A percentile compares a stretch with the other conserved stretches of the same genome.
Evolutionary conservation across 1,140 invertebrate species (phyloP).

Genomic region (Rhyzopertha dominica): DNA sequence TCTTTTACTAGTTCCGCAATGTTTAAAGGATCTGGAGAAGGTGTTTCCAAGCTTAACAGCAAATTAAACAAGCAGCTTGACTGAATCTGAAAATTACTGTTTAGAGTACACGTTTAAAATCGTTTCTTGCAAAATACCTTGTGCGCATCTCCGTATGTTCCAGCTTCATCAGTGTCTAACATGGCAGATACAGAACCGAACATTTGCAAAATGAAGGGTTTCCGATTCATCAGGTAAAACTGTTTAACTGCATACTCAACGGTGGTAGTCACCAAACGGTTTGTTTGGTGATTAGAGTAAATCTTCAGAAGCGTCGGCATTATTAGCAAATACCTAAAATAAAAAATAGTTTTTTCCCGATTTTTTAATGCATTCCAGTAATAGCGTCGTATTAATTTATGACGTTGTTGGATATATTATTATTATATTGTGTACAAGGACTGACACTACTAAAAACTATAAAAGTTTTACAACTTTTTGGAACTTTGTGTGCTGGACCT

Average conservation of each 20-base stretch:
- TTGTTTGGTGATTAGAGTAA: conserved; percentile 97
- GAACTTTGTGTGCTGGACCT: too few relatives aligned
- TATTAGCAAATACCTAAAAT: conserved; percentile 82
- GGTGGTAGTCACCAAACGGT: conserved; percentile 88
- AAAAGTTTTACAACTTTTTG: too few relatives aligned
- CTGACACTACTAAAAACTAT: too few relatives aligned
- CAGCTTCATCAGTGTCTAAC: conserved; percentile 86
- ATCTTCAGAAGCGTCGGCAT: conserved; percentile 96
- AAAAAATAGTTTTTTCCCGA: too few relatives aligned
- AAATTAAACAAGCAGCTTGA: conserved; percentile 86
- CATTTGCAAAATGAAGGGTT: conserved; percentile 98
- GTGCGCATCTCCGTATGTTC: conserved; percentile 81
- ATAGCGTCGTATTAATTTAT: too few relatives aligned
- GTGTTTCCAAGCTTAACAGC: conserved; percentile 86
- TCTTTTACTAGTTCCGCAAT: conserved; percentile 94
- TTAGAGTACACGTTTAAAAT: conserved; percentile 8
- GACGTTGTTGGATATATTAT: too few relatives aligned
- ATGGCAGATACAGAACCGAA: conserved; percentile 97
- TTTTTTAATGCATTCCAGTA: too few relatives aligned
- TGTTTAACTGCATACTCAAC: conserved; percentile 98
- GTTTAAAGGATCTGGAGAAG: conserved; percentile 89
- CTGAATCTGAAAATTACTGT: conserved; percentile 62
- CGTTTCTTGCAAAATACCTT: conserved; percentile 57
- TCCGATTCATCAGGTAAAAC: conserved; percentile 96
- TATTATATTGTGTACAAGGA: too few relatives aligned